Conservation (phyloP, 2,888 invertebrate genomes). For the Zelleria hepariella region DNA sequence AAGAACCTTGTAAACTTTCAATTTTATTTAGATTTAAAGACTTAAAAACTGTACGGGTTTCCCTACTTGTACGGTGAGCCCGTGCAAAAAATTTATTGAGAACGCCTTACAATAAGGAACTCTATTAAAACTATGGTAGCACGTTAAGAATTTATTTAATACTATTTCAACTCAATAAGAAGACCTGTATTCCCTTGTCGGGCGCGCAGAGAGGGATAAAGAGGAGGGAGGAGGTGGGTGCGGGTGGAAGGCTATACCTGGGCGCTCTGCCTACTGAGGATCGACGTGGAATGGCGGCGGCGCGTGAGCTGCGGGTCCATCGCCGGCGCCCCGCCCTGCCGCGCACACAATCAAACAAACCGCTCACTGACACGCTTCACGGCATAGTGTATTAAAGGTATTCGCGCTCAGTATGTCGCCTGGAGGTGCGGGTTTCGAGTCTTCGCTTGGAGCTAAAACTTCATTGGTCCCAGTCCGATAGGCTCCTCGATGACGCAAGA, state of each 20-base stretch:
- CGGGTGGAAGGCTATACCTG: constrained; percentile 66
- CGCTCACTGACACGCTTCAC: background rate
- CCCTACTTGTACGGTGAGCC: too few relatives aligned
- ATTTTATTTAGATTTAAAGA: too few relatives aligned
- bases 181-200: too few relatives aligned
- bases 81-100: too few relatives aligned
- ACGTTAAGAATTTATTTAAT: too few relatives aligned
- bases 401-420: background rate
- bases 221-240: background rate
- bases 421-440: background rate
- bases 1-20: too few relatives aligned
- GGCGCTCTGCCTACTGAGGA: constrained; percentile 73
- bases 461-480: background rate
- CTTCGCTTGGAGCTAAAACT: background rate
- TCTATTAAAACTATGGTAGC: too few relatives aligned
- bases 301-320: constrained; percentile 76
- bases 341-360: constrained; percentile 5
- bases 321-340: constrained; percentile 27
- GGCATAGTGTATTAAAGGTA: background rate
- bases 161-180: too few relatives aligned
- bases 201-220: too few relatives aligned
- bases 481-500: background rate
- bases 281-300: constrained; percentile 82
- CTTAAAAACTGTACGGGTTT: too few relatives aligned
- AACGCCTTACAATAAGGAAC: too few relatives aligned